A percentile compares a stretch with the other conserved stretches of the same genome.
phyloP scores from a whole-genome alignment of 1,140 invertebrate species.

The Eulimnadia texana region DNA sequence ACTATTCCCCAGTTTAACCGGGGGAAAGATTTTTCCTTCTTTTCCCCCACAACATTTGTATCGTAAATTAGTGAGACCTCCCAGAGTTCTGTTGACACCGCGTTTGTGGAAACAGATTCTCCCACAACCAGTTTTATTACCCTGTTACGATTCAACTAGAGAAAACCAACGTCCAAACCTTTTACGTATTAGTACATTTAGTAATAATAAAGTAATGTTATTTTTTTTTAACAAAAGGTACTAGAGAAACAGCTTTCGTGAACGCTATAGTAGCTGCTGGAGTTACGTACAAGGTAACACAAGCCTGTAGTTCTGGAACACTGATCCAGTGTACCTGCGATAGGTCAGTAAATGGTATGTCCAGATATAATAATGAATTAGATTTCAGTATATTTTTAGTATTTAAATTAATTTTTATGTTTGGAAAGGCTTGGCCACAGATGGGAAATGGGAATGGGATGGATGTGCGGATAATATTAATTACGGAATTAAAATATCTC shows the following conservation, averaged over 20 bases:
- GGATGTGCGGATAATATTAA: slow-evolving; percentile 87
- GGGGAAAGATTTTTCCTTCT: too few species aligned
- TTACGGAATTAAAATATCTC: slow-evolving; percentile 71
- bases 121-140: background rate
- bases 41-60: background rate
- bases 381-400: background rate
- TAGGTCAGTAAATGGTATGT: slow-evolving; percentile 30
- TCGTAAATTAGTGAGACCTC: background rate
- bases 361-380: background rate
- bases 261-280: slow-evolving; percentile 87
- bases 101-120: background rate
- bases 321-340: slow-evolving; percentile 78
- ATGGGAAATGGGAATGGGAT: slow-evolving; percentile 77
- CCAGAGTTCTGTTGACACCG: background rate
- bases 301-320: slow-evolving; percentile 73
- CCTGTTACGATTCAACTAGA: too few species aligned
- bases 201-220: background rate
- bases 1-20: too few species aligned
- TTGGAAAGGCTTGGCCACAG: slow-evolving; percentile 29
- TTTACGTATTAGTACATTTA: background rate
- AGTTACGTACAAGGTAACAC: slow-evolving; percentile 71
- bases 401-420: background rate
- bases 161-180: too few species aligned
- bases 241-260: slow-evolving; percentile 80
- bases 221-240: slow-evolving; percentile 46